A percentile compares a stretch with the other conserved stretches of the same genome.
These are phyloP conservation scores for Phylloscopus whistleri DNA, from an alignment of 2,113 vertebrate genomes.

Conservation along the genomic window DNA sequence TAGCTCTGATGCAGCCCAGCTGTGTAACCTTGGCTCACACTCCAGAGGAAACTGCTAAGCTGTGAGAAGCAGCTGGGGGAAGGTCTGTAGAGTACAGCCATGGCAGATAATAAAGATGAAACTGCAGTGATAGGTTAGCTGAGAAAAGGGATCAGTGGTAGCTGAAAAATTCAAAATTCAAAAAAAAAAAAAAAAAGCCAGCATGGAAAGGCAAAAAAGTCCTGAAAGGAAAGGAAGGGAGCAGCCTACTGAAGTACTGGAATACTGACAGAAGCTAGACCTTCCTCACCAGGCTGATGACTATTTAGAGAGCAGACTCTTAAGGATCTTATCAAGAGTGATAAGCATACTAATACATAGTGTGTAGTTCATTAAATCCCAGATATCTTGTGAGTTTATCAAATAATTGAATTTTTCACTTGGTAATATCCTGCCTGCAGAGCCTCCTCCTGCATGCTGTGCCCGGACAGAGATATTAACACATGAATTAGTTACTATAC, in stretches of 20 bases:
- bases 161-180: neutral
- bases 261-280: neutral
- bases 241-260: neutral
- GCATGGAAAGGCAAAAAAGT: neutral
- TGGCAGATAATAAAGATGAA: neutral
- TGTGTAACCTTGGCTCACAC: slow-evolving; percentile 36
- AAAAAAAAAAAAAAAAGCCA: neutral
- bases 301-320: neutral
- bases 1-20: slow-evolving; percentile 46
- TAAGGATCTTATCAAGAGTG: neutral
- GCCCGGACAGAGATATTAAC: neutral
- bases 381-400: neutral
- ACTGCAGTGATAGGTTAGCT: neutral
- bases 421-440: neutral
- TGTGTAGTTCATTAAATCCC: neutral
- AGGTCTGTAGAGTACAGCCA: neutral
- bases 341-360: neutral
- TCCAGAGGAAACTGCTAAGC: slow-evolving; percentile 17
- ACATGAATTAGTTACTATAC: neutral
- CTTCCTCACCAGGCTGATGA: neutral
- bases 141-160: neutral
- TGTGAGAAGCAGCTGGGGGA: neutral
- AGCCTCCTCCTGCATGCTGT: neutral
- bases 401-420: neutral
- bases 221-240: neutral